A percentile compares a stretch with the other conserved stretches of the same genome.
phyloP scores from a whole-genome alignment of 2,797 vertebrate genomes.

The Cryptoblepharus egeriae region DNA sequence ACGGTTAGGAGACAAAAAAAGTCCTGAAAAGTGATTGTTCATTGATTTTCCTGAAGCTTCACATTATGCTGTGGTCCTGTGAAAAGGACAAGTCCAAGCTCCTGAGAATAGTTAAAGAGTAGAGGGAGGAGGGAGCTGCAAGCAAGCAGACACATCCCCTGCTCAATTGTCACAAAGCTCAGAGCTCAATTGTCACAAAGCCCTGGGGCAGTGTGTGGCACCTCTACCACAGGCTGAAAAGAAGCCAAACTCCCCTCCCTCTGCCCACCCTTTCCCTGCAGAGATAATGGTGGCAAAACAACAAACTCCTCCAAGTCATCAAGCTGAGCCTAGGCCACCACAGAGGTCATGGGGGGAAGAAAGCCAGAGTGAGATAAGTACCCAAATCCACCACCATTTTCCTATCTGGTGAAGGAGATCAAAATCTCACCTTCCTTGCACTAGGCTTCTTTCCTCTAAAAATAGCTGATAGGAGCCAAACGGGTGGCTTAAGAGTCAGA shows the following conservation, averaged over 20 bases:
- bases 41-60: not conserved
- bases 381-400: not conserved
- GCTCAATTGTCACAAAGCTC: slow-evolving; percentile 10
- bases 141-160: not conserved
- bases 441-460: not conserved
- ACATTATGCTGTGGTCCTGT: not conserved
- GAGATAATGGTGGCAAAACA: slow-evolving; percentile 22
- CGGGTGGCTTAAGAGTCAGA: not conserved
- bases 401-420: not conserved
- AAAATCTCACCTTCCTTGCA: not conserved
- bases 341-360: not conserved
- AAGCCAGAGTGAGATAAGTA: not conserved
- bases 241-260: slow-evolving; percentile 2
- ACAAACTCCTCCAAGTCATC: slow-evolving; percentile 15
- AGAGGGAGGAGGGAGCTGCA: not conserved
- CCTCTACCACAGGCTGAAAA: not conserved
- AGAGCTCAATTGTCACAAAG: slow-evolving; percentile 29
- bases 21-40: not conserved
- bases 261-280: not conserved
- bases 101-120: not conserved
- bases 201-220: slow-evolving; percentile 4
- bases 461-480: not conserved
- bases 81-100: not conserved
- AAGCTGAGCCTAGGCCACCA: not conserved
- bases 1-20: not conserved